These are phyloP conservation scores for Parambassis ranga DNA, from an alignment of 2,797 vertebrate species.

Conservation along the genomic window DNA sequence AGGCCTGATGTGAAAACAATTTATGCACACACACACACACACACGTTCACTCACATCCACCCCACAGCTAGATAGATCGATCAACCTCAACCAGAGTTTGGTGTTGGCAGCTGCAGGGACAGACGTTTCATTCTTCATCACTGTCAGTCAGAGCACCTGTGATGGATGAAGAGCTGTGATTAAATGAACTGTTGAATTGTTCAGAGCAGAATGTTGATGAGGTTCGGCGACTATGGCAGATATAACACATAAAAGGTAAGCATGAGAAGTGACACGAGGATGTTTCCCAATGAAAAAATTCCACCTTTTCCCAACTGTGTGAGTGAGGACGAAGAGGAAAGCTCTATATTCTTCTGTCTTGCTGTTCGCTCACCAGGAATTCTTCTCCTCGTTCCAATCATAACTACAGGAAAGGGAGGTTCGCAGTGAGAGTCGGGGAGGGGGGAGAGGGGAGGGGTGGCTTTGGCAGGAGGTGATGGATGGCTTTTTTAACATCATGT, in stretches of 20 bases:
- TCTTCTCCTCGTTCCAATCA: slow-evolving; percentile 63
- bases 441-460: neutral
- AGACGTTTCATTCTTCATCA: slow-evolving; percentile 48
- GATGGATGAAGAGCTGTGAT: slow-evolving; percentile 53
- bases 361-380: slow-evolving; percentile 52
- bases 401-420: slow-evolving; percentile 60
- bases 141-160: slow-evolving; percentile 43
- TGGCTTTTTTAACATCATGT: slow-evolving; percentile 60
- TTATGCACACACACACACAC: too few relatives aligned
- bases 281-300: neutral
- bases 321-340: slow-evolving; percentile 6
- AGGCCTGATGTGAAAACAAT: slow-evolving; percentile 52
- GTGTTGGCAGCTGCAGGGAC: slow-evolving; percentile 47
- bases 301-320: neutral
- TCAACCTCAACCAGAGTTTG: slow-evolving; percentile 47
- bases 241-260: neutral
- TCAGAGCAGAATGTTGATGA: slow-evolving; percentile 12
- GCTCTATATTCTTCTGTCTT: slow-evolving; percentile 26
- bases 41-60: slow-evolving; percentile 18
- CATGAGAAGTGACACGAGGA: neutral
- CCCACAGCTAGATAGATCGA: slow-evolving; percentile 55
- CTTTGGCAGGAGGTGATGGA: slow-evolving; percentile 64
- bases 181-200: slow-evolving; percentile 47
- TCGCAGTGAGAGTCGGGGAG: too few relatives aligned
- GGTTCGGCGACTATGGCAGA: neutral